Conservation (phyloP, 2,113 vertebrate genomes). For the Platysternon megacephalum region DNA sequence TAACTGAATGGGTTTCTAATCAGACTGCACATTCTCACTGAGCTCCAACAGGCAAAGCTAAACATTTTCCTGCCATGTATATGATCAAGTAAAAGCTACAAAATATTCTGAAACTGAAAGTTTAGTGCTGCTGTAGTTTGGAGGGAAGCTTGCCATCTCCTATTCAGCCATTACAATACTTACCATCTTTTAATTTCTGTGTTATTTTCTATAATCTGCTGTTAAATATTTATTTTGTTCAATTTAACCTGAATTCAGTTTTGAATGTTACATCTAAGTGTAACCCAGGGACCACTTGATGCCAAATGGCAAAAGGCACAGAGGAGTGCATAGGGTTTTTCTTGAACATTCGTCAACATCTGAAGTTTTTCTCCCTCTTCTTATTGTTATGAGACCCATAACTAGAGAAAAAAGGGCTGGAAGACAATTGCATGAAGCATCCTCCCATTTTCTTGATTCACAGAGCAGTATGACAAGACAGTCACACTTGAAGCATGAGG, state of each 20-base stretch:
- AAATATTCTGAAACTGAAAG: accelerated
- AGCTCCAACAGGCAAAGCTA: not conserved
- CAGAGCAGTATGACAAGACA: conserved; percentile 20
- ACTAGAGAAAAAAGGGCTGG: not conserved
- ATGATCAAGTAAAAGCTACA: not conserved
- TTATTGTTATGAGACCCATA: not conserved
- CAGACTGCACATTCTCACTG: not conserved
- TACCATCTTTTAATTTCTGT: not conserved
- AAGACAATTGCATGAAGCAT: not conserved
- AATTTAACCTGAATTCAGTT: not conserved
- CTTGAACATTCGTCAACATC: not conserved
- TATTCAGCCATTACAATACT: not conserved
- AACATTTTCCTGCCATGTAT: not conserved
- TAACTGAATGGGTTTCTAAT: no score
- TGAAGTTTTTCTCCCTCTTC: not conserved
- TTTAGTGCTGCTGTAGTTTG: not conserved
- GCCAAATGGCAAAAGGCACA: not conserved
- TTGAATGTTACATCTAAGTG: not conserved
- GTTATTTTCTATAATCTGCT: accelerated
- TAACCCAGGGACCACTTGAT: not conserved
- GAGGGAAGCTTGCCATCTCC: not conserved
- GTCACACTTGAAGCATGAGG: conserved; percentile 27
- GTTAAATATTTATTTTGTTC: not conserved
- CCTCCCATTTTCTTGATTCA: no score
- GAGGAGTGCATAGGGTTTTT: no score